phyloP scores from a whole-genome alignment of 92 coral and sea anemone species.

The Porites rus region DNA sequence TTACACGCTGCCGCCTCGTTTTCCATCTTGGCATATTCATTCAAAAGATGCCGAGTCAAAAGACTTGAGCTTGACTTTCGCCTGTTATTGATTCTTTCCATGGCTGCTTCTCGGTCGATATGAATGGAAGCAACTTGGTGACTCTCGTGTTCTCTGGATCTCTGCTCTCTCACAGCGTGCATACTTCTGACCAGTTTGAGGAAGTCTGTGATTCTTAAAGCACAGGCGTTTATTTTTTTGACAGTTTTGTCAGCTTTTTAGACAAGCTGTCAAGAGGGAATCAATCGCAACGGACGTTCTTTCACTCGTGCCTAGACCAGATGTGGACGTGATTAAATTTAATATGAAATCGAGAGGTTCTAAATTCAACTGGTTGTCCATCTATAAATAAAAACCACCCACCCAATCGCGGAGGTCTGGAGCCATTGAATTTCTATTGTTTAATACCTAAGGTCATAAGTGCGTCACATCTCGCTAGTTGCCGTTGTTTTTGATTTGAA shows the following conservation, averaged over 20 bases:
- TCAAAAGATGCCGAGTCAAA: slow-evolving; percentile 34
- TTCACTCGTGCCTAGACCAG: not conserved
- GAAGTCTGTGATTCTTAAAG: slow-evolving; percentile 12
- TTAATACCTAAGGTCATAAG: not conserved
- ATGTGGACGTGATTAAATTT: slow-evolving; percentile 45
- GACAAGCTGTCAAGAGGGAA: slow-evolving; percentile 21
- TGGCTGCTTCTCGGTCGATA: not conserved
- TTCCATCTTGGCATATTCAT: slow-evolving; percentile 49
- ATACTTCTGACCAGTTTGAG: not conserved
- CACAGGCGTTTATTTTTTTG: not conserved
- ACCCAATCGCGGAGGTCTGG: slow-evolving; percentile 17
- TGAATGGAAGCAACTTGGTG: slow-evolving; percentile 1
- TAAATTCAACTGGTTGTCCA: not conserved
- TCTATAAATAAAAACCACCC: slow-evolving; percentile 32
- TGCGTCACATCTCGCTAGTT: slow-evolving; percentile 10
- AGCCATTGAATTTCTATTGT: slow-evolving; percentile 7
- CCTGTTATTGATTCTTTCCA: slow-evolving; percentile 1
- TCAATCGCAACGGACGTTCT: slow-evolving; percentile 3
- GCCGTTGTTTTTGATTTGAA: too few relatives aligned
- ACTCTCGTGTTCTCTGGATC: not conserved
- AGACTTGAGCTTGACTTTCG: slow-evolving; percentile 42
- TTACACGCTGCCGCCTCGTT: slow-evolving; percentile 45
- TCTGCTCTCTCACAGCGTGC: not conserved
- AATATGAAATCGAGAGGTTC: slow-evolving; percentile 10
- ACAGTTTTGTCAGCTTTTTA: not conserved